Conservation (phyloP, 2,113 vertebrate species). For the Nycticorax nycticorax region DNA sequence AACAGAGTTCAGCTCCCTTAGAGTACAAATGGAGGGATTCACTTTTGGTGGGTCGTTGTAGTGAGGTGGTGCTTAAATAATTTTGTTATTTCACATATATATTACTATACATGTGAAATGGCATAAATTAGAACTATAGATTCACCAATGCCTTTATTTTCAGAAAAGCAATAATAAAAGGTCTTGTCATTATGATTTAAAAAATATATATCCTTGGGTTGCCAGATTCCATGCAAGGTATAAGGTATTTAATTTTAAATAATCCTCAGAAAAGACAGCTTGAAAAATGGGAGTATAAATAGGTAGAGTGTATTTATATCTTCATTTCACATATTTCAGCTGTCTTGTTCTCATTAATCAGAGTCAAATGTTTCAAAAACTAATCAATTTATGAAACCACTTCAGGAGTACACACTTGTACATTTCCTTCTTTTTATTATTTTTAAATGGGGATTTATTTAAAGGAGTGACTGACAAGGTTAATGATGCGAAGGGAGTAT, state of each 20-base stretch:
- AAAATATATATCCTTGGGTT: neutral
- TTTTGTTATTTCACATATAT: neutral
- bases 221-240: neutral
- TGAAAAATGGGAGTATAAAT: neutral
- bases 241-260: neutral
- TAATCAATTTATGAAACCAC: neutral
- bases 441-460: slow-evolving; percentile 19
- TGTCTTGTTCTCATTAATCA: slow-evolving; percentile 29
- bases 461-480: neutral
- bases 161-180: neutral
- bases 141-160: neutral
- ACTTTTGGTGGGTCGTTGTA: neutral
- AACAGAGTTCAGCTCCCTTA: neutral
- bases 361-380: neutral
- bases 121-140: neutral
- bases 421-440: neutral
- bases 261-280: neutral
- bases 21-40: neutral
- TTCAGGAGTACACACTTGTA: neutral
- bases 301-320: neutral
- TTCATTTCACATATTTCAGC: neutral
- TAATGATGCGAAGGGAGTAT: neutral
- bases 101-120: neutral
- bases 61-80: neutral
- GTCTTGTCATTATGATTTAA: neutral